Evolutionary conservation across 2,888 invertebrate species (phyloP).

Genomic region (Microctonus brassicae): DNA sequence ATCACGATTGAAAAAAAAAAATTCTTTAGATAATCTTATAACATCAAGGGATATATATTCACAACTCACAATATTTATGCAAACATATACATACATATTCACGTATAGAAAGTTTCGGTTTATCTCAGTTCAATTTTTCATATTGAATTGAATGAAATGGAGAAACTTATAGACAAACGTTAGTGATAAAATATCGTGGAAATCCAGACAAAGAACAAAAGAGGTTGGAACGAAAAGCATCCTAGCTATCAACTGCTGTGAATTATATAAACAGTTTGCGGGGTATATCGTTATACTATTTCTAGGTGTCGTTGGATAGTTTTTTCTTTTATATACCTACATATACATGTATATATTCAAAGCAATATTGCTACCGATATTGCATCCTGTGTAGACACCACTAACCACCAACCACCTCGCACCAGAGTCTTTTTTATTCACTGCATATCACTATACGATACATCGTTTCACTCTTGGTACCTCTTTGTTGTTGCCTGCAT

Average conservation of each 20-base stretch:
- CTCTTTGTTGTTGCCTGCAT: not conserved
- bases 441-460: not conserved
- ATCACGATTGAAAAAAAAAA: conserved; percentile 5
- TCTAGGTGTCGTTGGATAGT: conserved; percentile 47
- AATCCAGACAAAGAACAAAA: not conserved
- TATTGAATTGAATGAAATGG: conserved; percentile 38
- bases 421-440: conserved; percentile 34
- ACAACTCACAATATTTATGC: conserved; percentile 17
- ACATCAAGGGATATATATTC: conserved; percentile 46
- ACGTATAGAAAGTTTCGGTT: conserved; percentile 31
- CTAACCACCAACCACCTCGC: conserved; percentile 40
- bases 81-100: not conserved
- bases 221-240: no score
- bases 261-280: conserved; percentile 63
- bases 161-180: conserved; percentile 36
- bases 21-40: conserved; percentile 9
- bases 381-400: conserved; percentile 47
- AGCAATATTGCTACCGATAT: conserved; percentile 60
- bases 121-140: conserved; percentile 47
- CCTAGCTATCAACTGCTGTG: conserved; percentile 47
- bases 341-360: conserved; percentile 52
- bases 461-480: not conserved
- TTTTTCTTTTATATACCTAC: no score
- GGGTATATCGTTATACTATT: conserved; percentile 58
- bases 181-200: conserved; percentile 1